phyloP scores from a whole-genome alignment of 2,113 vertebrate genomes.

The Lagopus leucura region DNA sequence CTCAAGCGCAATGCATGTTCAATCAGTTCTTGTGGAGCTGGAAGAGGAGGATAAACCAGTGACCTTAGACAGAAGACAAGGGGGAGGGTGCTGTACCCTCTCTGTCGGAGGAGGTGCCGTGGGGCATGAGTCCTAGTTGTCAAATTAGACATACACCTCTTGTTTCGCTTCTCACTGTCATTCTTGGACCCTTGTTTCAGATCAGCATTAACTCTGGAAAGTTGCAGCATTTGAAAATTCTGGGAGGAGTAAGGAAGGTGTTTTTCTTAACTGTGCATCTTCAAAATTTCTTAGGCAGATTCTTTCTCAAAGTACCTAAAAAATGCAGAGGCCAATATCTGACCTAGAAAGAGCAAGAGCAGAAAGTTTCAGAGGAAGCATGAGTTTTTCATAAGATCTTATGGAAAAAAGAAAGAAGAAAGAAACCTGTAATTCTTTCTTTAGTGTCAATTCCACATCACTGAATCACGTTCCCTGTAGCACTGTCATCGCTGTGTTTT shows the following conservation, averaged over 20 bases:
- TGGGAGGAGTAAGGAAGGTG: constrained; percentile 35
- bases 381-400: constrained; percentile 2
- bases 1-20: constrained; percentile 77
- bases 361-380: constrained; percentile 44
- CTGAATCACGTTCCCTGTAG: constrained; percentile 53
- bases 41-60: constrained; percentile 76
- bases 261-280: constrained; percentile 29
- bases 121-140: constrained; percentile 74
- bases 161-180: constrained; percentile 70
- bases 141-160: constrained; percentile 72
- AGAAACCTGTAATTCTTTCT: constrained; percentile 69
- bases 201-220: constrained; percentile 65
- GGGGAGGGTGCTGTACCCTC: constrained; percentile 55
- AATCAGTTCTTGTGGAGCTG: constrained; percentile 74
- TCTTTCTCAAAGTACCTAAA: constrained; percentile 41
- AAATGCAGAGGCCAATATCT: constrained; percentile 9
- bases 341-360: constrained; percentile 34
- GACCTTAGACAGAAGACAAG: constrained; percentile 74
- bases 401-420: constrained; percentile 21
- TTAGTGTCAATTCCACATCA: constrained; percentile 61
- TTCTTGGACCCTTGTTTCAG: constrained; percentile 66
- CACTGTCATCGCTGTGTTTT: constrained; percentile 66
- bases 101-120: constrained; percentile 64
- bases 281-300: constrained; percentile 53
- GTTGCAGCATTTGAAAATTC: constrained; percentile 56